Conservation (phyloP, 1,140 invertebrate species). For the Heterodera schachtii region DNA sequence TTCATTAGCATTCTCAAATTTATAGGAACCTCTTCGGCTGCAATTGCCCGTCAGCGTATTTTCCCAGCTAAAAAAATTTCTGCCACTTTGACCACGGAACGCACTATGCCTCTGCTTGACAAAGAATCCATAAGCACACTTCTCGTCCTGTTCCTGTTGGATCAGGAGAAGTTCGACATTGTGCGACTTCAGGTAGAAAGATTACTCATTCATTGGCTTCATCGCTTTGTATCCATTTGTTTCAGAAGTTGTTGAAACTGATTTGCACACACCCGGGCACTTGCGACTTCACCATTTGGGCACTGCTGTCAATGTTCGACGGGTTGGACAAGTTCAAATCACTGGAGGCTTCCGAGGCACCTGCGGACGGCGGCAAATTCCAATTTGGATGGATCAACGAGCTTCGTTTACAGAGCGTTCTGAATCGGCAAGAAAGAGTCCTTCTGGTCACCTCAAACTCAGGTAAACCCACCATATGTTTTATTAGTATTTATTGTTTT, state of each 20-base stretch:
- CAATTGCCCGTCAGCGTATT: no score
- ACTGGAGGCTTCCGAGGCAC: conserved; percentile 25
- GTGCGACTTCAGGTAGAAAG: conserved; percentile 46
- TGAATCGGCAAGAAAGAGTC: conserved; percentile 38
- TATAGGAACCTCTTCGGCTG: background rate
- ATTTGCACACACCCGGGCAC: conserved; percentile 55
- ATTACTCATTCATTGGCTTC: background rate
- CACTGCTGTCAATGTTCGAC: conserved; percentile 51
- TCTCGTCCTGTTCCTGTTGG: conserved; percentile 54
- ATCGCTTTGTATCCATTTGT: conserved; percentile 18
- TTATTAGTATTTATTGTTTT: conserved; percentile 14
- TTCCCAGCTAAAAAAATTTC: no score
- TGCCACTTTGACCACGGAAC: background rate
- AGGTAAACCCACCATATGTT: background rate
- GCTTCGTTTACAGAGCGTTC: conserved; percentile 34
- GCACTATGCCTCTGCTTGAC: conserved; percentile 49
- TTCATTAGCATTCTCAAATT: background rate
- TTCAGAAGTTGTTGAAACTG: conserved; percentile 46
- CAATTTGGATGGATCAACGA: conserved; percentile 41
- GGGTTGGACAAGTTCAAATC: conserved; percentile 30
- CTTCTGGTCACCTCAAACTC: conserved; percentile 34
- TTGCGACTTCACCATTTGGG: conserved; percentile 57
- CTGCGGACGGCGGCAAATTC: conserved; percentile 26
- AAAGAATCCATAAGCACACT: conserved; percentile 51
- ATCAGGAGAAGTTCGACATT: conserved; percentile 51